Base-by-base conservation (phyloP, 2,797 vertebrate genomes). In the Threskiornis aethiopicus region DNA sequence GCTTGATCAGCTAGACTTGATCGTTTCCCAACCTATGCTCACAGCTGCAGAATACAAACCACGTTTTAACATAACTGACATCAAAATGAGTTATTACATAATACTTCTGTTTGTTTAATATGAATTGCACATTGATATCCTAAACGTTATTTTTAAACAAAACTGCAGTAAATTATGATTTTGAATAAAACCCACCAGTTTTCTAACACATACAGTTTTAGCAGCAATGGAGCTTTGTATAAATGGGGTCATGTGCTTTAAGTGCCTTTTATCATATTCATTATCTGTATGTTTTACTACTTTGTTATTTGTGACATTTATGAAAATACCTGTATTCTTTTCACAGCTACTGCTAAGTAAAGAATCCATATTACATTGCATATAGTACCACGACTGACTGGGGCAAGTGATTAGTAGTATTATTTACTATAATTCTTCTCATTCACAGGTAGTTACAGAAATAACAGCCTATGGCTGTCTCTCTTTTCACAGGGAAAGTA, bases 31-130 rank as follows among this genome's bases (percentile, higher is more conserved):
- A 90, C 75, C 81, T 97, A 95, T 42, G 90, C 88, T 96, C 95
- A 96, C 88, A 97, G 91, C 94, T 97, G 88, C 87, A 95, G 84
- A 89, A 95, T 82, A 97, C 87, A 83, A 92, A 97, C 67, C 92
- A 82, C 44, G 91, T 93, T 95, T 92, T 93, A 87, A 94, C 83
- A 95, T 28, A 93, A 85, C 86, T 96, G 89, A 93, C 84, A 95
- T 91, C 1, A 90, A 91, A 96, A 95, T 92, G 70, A 76, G 44
- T 71, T 84, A 90, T 91, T 94, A 94, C 47, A 87, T 84, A 93
- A 73, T 87, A 80, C 25, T 95, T 66, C 22, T 35, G 62, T 65
- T 97, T 92, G 81, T 33, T 88, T 92, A 95, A 95, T 84, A 97
- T 52, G 55, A 95, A 73, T 84, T 92, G 54, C 85, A 92, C 95